Percentiles rank a stretch among this genome's conserved stretches.
These are phyloP conservation scores for Xyrauchen texanus DNA, from an alignment of 2,113 vertebrate species.

Conservation along the genomic window DNA sequence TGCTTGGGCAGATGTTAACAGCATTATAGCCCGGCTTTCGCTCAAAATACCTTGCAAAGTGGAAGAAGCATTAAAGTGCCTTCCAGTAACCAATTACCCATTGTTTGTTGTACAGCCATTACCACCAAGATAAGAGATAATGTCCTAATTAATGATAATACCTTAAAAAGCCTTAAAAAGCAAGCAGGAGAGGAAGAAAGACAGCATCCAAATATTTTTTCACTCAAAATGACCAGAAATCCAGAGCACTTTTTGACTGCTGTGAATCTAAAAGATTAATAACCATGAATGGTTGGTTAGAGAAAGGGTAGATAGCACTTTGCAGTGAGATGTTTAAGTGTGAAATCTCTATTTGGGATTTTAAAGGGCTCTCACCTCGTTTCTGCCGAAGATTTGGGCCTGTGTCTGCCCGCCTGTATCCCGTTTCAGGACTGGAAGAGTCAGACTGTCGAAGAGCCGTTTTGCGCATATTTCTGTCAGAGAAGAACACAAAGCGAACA, in stretches of 20 bases:
- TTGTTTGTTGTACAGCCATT: neutral
- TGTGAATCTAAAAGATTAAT: neutral
- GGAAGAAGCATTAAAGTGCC: neutral
- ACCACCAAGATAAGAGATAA: slow-evolving; percentile 11
- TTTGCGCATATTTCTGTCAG: slow-evolving; percentile 78
- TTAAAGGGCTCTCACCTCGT: slow-evolving; percentile 74
- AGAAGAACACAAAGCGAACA: slow-evolving; percentile 9
- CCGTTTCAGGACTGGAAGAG: slow-evolving; percentile 80
- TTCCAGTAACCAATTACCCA: neutral
- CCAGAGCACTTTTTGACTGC: neutral
- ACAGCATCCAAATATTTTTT: neutral
- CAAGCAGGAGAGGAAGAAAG: no score
- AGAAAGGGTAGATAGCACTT: no score
- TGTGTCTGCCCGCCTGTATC: slow-evolving; percentile 78
- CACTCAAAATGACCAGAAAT: neutral
- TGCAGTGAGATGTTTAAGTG: no score
- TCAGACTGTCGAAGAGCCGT: slow-evolving; percentile 78
- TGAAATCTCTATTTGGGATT: no score
- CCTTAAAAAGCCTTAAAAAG: slow-evolving; percentile 7
- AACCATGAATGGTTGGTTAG: no score
- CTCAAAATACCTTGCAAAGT: neutral
- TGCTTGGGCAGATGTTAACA: no score
- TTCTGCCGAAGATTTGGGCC: slow-evolving; percentile 82
- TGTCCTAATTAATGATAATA: slow-evolving; percentile 22
- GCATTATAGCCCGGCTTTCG: no score